Evolutionary conservation across 2,113 vertebrate species (phyloP).

Genomic region (Elephas maximus): DNA sequence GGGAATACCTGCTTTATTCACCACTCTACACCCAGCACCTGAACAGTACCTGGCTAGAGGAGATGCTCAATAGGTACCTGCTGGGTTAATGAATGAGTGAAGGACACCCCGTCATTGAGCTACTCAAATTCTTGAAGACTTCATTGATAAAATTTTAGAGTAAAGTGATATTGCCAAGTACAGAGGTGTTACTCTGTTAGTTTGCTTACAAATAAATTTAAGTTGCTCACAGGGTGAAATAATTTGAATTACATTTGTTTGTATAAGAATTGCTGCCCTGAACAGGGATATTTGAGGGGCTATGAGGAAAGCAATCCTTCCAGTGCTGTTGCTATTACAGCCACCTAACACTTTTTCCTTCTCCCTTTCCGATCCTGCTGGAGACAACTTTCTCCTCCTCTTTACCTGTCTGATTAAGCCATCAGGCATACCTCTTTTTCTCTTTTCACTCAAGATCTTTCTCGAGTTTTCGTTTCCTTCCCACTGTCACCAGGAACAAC

Average conservation of each 20-base stretch:
- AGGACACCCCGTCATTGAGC: too few relatives aligned
- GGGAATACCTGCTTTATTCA: neutral
- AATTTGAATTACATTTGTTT: neutral
- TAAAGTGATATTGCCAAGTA: neutral
- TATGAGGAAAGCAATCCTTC: neutral
- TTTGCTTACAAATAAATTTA: neutral
- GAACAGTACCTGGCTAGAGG: neutral
- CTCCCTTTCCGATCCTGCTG: neutral
- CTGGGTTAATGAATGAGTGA: neutral
- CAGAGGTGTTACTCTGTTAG: neutral
- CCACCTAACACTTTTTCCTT: neutral
- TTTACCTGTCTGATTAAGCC: neutral
- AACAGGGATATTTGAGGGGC: neutral
- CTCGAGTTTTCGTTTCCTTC: neutral
- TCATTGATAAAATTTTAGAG: neutral
- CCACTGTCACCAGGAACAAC: neutral
- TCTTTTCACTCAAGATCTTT: neutral
- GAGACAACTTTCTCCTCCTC: neutral
- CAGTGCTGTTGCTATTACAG: neutral
- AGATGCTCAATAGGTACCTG: neutral
- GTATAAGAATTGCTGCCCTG: neutral
- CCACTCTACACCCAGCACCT: neutral
- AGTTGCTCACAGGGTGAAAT: neutral
- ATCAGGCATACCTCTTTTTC: rapidly evolving
- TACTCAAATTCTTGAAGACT: neutral